Percentiles rank a stretch among this genome's conserved stretches.
phyloP scores from a whole-genome alignment of 2,888 invertebrate genomes.

The Drosophila algonquin region DNA sequence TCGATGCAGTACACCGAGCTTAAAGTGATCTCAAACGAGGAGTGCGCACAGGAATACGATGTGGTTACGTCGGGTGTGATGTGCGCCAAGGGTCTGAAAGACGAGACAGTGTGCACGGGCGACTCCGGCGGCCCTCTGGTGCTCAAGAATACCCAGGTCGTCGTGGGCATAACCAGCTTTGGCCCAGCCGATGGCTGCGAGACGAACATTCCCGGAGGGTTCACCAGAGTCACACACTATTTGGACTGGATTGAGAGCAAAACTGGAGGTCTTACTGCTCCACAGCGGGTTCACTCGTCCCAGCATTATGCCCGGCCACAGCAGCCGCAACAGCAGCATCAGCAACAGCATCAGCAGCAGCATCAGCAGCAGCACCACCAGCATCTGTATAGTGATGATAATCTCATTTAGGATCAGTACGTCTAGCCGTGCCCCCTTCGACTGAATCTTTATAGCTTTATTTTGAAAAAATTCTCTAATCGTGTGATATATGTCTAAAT shows the following conservation, averaged over 20 bases:
- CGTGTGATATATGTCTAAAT: conserved; percentile 69
- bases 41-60: conserved; percentile 80
- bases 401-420: conserved; percentile 49
- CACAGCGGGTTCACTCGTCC: conserved; percentile 1
- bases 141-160: conserved; percentile 71
- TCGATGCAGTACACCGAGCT: conserved; percentile 83
- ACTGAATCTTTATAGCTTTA: conserved; percentile 71
- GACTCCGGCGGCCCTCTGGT: conserved; percentile 84
- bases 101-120: conserved; percentile 82
- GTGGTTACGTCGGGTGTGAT: conserved; percentile 80
- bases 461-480: conserved; percentile 43
- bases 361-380: conserved; percentile 26
- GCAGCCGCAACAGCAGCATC: conserved; percentile 15
- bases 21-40: conserved; percentile 80
- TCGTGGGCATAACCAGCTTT: conserved; percentile 83
- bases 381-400: conserved; percentile 62
- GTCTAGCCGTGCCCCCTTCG: conserved; percentile 30
- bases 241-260: conserved; percentile 82
- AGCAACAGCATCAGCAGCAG: conserved; percentile 17
- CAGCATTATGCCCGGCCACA: conserved; percentile 23
- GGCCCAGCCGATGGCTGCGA: conserved; percentile 82
- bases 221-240: conserved; percentile 82
- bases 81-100: conserved; percentile 82
- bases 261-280: conserved; percentile 63
- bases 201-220: conserved; percentile 82